These are phyloP conservation scores for Poecilia velifera DNA, from an alignment of 2,797 vertebrate species.

Conservation along the genomic window DNA sequence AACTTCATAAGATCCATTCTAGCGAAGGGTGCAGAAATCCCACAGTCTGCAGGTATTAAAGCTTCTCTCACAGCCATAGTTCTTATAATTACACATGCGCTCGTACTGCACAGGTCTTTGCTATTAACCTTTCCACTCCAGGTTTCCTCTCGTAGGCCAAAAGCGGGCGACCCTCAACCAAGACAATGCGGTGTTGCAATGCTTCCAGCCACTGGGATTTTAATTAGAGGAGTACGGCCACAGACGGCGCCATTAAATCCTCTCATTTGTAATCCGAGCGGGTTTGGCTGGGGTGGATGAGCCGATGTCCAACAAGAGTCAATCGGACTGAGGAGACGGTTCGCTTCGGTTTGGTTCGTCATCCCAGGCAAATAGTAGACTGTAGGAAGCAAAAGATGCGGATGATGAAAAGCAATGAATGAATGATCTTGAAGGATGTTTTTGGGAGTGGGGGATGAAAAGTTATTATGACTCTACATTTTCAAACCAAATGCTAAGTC, in stretches of 20 bases:
- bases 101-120: slow-evolving; percentile 44
- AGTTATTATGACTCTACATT: not conserved
- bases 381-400: slow-evolving; percentile 5
- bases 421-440: not conserved
- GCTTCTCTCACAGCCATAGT: slow-evolving; percentile 22
- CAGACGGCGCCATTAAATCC: slow-evolving; percentile 64
- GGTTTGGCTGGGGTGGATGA: slow-evolving; percentile 58
- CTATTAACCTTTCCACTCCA: slow-evolving; percentile 63
- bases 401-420: not conserved
- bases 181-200: slow-evolving; percentile 41
- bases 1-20: not conserved
- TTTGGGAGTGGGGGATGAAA: not conserved
- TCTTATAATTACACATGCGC: slow-evolving; percentile 60
- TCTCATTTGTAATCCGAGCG: slow-evolving; percentile 70
- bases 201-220: slow-evolving; percentile 68
- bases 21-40: not conserved
- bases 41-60: not conserved
- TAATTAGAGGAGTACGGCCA: slow-evolving; percentile 72
- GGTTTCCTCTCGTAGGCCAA: slow-evolving; percentile 61
- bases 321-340: slow-evolving; percentile 52
- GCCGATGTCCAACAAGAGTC: slow-evolving; percentile 66
- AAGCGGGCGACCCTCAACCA: slow-evolving; percentile 57
- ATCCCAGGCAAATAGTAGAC: slow-evolving; percentile 17
- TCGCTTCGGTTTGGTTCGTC: slow-evolving; percentile 36
- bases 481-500: not conserved